Conservation (phyloP, 2,797 vertebrate species). For the Macroramphosus scolopax region DNA sequence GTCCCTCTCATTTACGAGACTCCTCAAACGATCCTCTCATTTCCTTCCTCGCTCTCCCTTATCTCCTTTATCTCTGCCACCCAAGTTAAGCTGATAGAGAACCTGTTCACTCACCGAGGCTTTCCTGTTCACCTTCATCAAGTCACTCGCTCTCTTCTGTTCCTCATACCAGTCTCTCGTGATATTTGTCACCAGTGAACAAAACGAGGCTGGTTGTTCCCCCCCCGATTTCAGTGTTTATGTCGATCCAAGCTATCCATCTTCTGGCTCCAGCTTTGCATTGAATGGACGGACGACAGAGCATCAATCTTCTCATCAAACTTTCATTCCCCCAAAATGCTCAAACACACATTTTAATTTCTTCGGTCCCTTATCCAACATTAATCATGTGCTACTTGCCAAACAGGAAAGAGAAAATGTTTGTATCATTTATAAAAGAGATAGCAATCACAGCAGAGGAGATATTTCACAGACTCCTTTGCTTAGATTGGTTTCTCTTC, state of each 20-base stretch:
- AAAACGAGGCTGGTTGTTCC: too few relatives aligned
- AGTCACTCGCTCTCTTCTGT: too few relatives aligned
- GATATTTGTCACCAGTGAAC: too few relatives aligned
- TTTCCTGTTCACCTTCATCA: too few relatives aligned
- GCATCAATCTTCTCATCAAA: background rate
- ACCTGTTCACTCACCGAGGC: constrained; percentile 29
- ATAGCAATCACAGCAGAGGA: constrained; percentile 27
- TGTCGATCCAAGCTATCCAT: background rate
- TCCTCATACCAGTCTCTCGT: too few relatives aligned
- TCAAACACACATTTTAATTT: background rate
- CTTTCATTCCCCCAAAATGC: background rate
- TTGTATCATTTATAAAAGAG: constrained; percentile 23
- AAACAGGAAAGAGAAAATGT: constrained; percentile 40
- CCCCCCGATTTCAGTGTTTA: too few relatives aligned
- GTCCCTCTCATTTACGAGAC: constrained; percentile 34
- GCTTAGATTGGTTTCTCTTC: background rate
- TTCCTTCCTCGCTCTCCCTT: constrained; percentile 1
- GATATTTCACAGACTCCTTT: too few relatives aligned
- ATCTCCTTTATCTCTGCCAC: constrained; percentile 23
- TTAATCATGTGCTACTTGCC: background rate
- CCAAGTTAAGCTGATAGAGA: constrained; percentile 34
- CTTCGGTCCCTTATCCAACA: background rate
- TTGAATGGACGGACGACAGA: background rate
- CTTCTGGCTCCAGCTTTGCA: background rate
- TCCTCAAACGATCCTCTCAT: constrained; percentile 12